These are phyloP conservation scores for Sebastes elongatus DNA, from an alignment of 2,797 vertebrate species.

Conservation along the genomic window DNA sequence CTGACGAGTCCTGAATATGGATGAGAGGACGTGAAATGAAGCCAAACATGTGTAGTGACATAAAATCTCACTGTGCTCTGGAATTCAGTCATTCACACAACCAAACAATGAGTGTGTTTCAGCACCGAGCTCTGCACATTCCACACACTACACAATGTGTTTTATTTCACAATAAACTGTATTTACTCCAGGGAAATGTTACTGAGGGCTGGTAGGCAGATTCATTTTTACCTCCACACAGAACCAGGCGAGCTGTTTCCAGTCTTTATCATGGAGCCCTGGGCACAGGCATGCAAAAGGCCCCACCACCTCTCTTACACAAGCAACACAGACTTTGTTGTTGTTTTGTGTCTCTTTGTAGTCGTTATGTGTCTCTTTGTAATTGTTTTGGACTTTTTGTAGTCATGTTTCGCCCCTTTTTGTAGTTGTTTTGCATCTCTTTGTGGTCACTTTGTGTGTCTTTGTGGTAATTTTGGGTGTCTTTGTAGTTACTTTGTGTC, in stretches of 20 bases:
- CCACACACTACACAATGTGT: neutral
- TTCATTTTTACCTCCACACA: neutral
- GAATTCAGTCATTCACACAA: constrained; percentile 29
- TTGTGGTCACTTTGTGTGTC: no score
- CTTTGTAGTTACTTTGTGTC: no score
- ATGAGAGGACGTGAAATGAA: constrained; percentile 47
- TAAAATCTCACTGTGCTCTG: constrained; percentile 48
- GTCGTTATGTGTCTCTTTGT: no score
- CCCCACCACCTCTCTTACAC: no score
- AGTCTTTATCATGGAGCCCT: neutral
- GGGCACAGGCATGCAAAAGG: no score
- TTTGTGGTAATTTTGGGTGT: no score
- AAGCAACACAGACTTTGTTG: no score
- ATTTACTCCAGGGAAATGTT: neutral
- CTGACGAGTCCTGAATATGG: constrained; percentile 54
- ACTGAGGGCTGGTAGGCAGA: neutral
- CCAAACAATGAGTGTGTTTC: constrained; percentile 43
- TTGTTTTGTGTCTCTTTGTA: no score
- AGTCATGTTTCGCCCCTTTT: no score
- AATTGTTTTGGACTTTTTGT: no score
- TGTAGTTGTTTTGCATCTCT: no score
- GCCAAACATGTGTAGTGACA: constrained; percentile 34
- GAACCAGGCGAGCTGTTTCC: neutral
- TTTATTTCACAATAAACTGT: neutral
- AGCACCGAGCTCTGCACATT: neutral